Evolutionary conservation across 2,888 invertebrate genomes (phyloP).

Genomic region (Cynaeus angustus): DNA sequence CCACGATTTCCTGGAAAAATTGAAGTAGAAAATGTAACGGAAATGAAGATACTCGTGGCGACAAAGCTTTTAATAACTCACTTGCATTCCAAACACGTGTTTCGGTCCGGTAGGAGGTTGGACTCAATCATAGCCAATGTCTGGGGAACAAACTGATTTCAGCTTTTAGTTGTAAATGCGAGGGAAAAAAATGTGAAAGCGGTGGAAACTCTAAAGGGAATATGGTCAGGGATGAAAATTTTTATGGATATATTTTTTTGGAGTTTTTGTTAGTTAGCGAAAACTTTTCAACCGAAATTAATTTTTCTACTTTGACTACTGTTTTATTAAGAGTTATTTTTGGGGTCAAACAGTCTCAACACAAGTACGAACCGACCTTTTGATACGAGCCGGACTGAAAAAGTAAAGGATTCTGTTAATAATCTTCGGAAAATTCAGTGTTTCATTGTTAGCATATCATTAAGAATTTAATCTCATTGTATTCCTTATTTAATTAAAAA

Average conservation of each 20-base stretch:
- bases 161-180: slow-evolving; percentile 12
- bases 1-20: slow-evolving; percentile 74
- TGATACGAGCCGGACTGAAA: slow-evolving; percentile 58
- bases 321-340: slow-evolving; percentile 9
- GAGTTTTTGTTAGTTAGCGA: too few relatives aligned
- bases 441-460: too few relatives aligned
- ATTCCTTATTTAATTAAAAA: too few relatives aligned
- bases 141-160: slow-evolving; percentile 72
- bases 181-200: slow-evolving; percentile 22
- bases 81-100: slow-evolving; percentile 87
- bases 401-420: slow-evolving; percentile 22
- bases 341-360: slow-evolving; percentile 5
- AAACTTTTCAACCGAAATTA: too few relatives aligned
- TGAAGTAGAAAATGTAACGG: neutral
- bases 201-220: neutral
- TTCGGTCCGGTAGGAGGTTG: slow-evolving; percentile 88
- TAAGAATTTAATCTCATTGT: too few relatives aligned
- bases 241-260: too few relatives aligned
- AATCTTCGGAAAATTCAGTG: too few relatives aligned
- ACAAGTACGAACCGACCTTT: slow-evolving; percentile 55
- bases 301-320: too few relatives aligned
- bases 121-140: slow-evolving; percentile 98
- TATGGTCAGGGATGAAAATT: neutral
- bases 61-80: slow-evolving; percentile 69
- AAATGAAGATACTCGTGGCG: slow-evolving; percentile 13